These are phyloP conservation scores for Brachypteracias leptosomus DNA, from an alignment of 2,113 vertebrate species.

Conservation along the genomic window DNA sequence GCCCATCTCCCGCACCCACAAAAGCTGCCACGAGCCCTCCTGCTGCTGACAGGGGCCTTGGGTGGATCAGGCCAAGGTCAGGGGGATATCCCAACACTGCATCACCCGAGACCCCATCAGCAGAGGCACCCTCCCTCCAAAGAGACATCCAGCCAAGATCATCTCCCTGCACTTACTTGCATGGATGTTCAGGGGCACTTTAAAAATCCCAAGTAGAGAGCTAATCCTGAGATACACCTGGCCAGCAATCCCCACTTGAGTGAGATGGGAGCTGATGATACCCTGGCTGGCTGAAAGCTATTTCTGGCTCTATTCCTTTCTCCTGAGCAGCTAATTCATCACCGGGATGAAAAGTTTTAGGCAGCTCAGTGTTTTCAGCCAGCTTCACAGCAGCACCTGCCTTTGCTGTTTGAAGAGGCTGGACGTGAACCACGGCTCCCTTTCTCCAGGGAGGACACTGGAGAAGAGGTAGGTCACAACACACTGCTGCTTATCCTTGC, in stretches of 20 bases:
- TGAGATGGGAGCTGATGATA: background rate
- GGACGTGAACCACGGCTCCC: background rate
- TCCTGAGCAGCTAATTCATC: background rate
- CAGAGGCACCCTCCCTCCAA: background rate
- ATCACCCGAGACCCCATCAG: background rate
- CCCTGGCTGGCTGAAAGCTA: background rate
- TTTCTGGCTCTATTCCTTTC: background rate
- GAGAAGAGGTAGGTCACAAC: background rate
- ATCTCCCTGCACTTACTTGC: background rate
- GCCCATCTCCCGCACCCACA: background rate
- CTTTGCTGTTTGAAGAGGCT: background rate
- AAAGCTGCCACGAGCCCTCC: background rate
- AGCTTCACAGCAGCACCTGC: background rate
- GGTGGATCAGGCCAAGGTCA: background rate
- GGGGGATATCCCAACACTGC: background rate
- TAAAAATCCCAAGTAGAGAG: background rate
- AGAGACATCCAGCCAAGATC: background rate
- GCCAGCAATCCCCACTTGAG: background rate
- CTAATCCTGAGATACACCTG: background rate
- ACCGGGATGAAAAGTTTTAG: background rate
- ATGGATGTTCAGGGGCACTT: background rate
- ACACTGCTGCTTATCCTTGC: background rate
- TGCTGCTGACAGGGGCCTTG: background rate
- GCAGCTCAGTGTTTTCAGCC: background rate
- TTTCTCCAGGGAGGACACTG: background rate